Percentiles rank a stretch among this genome's conserved stretches.
These are phyloP conservation scores for Popillia japonica DNA, from an alignment of 1,140 invertebrate genomes.

Conservation along the genomic window DNA sequence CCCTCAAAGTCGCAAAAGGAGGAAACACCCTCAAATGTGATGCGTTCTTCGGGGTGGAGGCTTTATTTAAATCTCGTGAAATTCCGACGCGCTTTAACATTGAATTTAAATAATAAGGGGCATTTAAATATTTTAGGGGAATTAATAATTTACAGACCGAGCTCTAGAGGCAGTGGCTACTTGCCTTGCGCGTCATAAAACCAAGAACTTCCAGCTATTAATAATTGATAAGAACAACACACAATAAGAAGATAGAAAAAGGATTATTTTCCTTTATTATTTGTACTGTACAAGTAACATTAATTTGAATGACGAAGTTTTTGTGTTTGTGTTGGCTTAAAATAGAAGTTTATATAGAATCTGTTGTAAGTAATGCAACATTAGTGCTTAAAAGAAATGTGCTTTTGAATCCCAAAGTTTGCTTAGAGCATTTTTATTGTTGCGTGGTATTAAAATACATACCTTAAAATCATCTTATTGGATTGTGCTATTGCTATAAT, in stretches of 20 bases:
- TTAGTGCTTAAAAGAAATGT: too few relatives aligned
- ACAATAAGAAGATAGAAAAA: background rate
- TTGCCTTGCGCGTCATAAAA: background rate
- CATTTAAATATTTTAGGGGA: slow-evolving; percentile 32
- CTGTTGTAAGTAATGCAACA: too few relatives aligned
- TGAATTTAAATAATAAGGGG: slow-evolving; percentile 42
- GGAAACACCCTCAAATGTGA: slow-evolving; percentile 3
- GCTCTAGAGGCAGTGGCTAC: background rate
- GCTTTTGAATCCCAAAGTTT: too few relatives aligned
- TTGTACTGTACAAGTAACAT: too few relatives aligned
- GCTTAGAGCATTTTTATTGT: too few relatives aligned
- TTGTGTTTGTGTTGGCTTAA: too few relatives aligned
- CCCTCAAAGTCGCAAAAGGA: slow-evolving; percentile 50
- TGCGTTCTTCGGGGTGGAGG: slow-evolving; percentile 45
- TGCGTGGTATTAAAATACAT: too few relatives aligned
- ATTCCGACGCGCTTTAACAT: slow-evolving; percentile 46
- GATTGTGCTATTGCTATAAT: too few relatives aligned
- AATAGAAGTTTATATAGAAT: too few relatives aligned
- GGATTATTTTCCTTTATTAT: background rate
- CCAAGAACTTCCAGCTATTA: background rate
- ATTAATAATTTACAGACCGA: slow-evolving; percentile 31
- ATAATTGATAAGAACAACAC: background rate
- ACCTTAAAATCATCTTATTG: too few relatives aligned
- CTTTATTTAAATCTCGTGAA: slow-evolving; percentile 54
- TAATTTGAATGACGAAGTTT: too few relatives aligned